phyloP scores from a whole-genome alignment of 2,113 vertebrate species.

The Pelecanoides urinatrix region DNA sequence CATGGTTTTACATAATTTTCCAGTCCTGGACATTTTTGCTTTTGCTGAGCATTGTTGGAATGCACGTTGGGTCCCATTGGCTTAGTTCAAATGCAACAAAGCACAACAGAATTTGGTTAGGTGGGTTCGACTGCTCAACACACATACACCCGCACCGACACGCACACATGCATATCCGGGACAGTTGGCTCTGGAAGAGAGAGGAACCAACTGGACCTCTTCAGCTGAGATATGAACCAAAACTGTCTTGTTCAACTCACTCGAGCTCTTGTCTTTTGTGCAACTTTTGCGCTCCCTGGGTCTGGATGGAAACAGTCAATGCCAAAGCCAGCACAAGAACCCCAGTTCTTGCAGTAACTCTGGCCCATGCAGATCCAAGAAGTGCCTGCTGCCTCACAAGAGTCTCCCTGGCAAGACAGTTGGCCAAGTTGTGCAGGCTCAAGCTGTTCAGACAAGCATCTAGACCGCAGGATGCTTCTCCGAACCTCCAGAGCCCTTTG shows the following conservation, averaged over 20 bases:
- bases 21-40: conserved; percentile 38
- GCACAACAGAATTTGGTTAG: neutral
- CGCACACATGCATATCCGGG: neutral
- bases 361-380: conserved; percentile 45
- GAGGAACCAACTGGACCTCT: conserved; percentile 27
- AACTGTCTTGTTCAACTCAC: conserved; percentile 8
- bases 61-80: neutral
- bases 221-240: conserved; percentile 37
- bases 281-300: neutral
- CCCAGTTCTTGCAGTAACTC: neutral
- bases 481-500: conserved; percentile 23
- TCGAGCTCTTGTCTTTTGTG: neutral
- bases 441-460: conserved; percentile 51
- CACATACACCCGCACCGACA: neutral
- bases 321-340: conserved; percentile 30
- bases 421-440: conserved; percentile 9
- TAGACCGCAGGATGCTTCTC: conserved; percentile 17
- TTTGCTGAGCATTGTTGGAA: conserved; percentile 22
- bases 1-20: neutral
- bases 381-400: neutral
- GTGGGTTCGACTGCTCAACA: neutral
- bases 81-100: neutral
- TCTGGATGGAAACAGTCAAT: conserved; percentile 19
- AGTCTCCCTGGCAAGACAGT: neutral
- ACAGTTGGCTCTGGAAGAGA: conserved; percentile 58